Conservation (phyloP, 1,140 invertebrate species). For the Cydia fagiglandana region DNA sequence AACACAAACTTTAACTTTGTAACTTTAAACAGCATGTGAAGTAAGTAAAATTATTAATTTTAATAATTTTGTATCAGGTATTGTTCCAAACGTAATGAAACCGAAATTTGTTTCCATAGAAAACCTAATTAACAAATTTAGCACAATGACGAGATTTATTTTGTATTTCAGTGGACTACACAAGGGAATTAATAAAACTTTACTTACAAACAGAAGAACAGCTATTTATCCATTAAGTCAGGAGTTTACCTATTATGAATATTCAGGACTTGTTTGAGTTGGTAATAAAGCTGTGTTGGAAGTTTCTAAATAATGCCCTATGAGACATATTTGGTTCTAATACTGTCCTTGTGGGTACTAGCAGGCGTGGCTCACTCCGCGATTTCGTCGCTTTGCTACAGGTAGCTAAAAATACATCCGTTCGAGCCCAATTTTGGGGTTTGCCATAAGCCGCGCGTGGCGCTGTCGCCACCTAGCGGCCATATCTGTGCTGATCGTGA, state of each 20-base stretch:
- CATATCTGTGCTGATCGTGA: too few species aligned
- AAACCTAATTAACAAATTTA: constrained; percentile 5
- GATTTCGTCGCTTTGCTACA: too few species aligned
- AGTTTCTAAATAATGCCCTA: constrained; percentile 24
- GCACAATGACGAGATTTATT: neutral
- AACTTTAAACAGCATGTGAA: too few species aligned
- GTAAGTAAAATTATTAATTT: too few species aligned
- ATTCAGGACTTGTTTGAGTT: constrained; percentile 30
- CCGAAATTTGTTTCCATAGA: neutral
- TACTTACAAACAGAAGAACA: constrained; percentile 21
- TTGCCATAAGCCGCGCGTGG: too few species aligned
- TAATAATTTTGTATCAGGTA: neutral
- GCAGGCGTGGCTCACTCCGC: too few species aligned
- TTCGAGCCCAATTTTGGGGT: too few species aligned
- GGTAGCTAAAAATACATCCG: too few species aligned
- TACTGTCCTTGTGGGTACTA: neutral
- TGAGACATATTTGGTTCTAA: constrained; percentile 3
- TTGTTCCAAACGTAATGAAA: neutral
- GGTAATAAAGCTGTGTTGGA: constrained; percentile 23
- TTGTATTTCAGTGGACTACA: neutral
- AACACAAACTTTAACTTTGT: too few species aligned
- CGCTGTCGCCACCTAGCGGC: too few species aligned
- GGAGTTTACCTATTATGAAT: constrained; percentile 31
- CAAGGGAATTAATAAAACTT: constrained; percentile 28
- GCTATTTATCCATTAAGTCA: constrained; percentile 30